Conservation (phyloP, 2,113 vertebrate species). For the Collichthys lucidus region DNA sequence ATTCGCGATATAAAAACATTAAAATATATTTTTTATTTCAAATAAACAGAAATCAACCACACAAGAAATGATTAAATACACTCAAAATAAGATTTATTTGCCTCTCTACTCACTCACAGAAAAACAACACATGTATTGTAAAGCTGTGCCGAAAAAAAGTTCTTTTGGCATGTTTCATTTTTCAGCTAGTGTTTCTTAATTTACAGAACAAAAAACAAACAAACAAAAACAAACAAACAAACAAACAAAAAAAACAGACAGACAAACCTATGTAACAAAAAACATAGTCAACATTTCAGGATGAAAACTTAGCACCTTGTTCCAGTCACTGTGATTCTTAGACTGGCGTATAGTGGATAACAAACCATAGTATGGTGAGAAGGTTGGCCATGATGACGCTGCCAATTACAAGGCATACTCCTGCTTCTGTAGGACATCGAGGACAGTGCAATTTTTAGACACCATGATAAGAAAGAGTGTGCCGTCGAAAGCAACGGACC, state of each 20-base stretch:
- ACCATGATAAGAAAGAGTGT: constrained; percentile 42
- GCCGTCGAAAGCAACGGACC: constrained; percentile 42
- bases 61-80: constrained; percentile 76
- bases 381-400: constrained; percentile 49
- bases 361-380: constrained; percentile 57
- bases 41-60: constrained; percentile 76
- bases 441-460: constrained; percentile 54
- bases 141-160: constrained; percentile 76
- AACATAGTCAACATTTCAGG: constrained; percentile 67
- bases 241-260: constrained; percentile 19
- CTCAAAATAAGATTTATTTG: constrained; percentile 73
- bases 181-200: constrained; percentile 75
- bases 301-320: constrained; percentile 85
- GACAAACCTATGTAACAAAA: constrained; percentile 56
- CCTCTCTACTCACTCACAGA: constrained; percentile 70
- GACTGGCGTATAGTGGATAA: constrained; percentile 77
- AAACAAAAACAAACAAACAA: constrained; percentile 18
- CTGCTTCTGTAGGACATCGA: constrained; percentile 44
- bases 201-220: constrained; percentile 53
- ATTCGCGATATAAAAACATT: constrained; percentile 27
- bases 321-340: constrained; percentile 71
- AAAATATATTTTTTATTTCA: constrained; percentile 74
- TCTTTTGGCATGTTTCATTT: constrained; percentile 79
- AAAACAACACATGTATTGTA: constrained; percentile 66
- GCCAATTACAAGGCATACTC: constrained; percentile 46